Conservation (phyloP, 1,140 invertebrate species). For the Cydia pomonella region DNA sequence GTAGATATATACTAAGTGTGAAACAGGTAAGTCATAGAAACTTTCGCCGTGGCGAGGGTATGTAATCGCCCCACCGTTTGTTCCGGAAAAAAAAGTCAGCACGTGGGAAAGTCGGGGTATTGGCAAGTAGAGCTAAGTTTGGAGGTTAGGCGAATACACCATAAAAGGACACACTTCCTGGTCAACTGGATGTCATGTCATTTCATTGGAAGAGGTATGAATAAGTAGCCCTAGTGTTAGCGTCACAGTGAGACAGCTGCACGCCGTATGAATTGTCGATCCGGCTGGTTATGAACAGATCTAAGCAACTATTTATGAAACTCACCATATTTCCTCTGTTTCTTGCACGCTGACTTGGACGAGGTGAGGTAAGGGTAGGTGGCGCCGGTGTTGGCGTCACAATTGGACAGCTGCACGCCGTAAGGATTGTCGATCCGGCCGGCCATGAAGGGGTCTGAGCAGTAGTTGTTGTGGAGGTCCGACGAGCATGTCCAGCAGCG, state of each 20-base stretch:
- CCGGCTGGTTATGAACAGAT: constrained; percentile 86
- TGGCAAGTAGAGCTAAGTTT: too few relatives aligned
- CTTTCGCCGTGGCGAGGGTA: neutral
- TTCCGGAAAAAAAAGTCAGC: too few relatives aligned
- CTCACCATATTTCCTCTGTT: constrained; percentile 77
- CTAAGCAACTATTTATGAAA: constrained; percentile 79
- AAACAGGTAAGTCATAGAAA: neutral
- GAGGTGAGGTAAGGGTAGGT: constrained; percentile 71
- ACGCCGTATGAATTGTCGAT: constrained; percentile 69
- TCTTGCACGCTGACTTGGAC: constrained; percentile 77
- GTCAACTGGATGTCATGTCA: too few relatives aligned
- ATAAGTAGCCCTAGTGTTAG: too few relatives aligned
- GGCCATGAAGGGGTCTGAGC: constrained; percentile 87
- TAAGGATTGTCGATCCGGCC: constrained; percentile 72
- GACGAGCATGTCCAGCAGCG: constrained; percentile 89
- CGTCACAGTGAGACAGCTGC: too few relatives aligned
- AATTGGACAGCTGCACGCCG: constrained; percentile 82
- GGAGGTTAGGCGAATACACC: too few relatives aligned
- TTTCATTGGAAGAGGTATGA: too few relatives aligned
- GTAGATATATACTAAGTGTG: neutral
- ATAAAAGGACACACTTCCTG: too few relatives aligned
- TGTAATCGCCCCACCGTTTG: too few relatives aligned
- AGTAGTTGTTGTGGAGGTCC: constrained; percentile 84
- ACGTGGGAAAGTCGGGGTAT: too few relatives aligned
- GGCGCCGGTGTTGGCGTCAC: constrained; percentile 70